Evolutionary conservation across 2,113 vertebrate genomes (phyloP).

Genomic region (Cephalopholis sonnerati): DNA sequence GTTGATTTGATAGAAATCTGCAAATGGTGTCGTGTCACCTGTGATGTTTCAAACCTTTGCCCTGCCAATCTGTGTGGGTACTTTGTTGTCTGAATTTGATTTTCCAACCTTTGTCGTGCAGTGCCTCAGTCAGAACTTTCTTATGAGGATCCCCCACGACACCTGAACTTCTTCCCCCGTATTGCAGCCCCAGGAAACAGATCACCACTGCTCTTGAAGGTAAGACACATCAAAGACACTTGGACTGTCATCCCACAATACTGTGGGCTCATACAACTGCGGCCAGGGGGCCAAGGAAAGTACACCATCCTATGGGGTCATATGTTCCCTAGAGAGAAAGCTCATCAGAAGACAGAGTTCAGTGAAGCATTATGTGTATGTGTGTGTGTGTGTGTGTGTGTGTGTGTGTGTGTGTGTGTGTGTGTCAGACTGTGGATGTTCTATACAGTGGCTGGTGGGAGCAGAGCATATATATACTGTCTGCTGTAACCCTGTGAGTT

Average conservation of each 20-base stretch:
- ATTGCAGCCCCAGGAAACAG: neutral
- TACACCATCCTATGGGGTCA: constrained; percentile 18
- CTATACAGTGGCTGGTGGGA: neutral
- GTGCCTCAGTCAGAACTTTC: neutral
- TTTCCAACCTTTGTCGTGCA: neutral
- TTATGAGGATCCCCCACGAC: neutral
- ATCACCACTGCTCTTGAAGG: constrained; percentile 2
- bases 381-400: constrained; percentile 4
- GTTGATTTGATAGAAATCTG: neutral
- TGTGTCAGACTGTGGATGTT: neutral
- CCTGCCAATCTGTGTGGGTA: neutral
- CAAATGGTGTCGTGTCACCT: neutral
- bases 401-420: constrained; percentile 1
- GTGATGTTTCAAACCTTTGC: neutral
- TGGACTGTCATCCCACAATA: constrained; percentile 9
- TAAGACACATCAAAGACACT: constrained; percentile 28
- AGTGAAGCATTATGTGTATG: neutral
- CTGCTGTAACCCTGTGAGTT: neutral
- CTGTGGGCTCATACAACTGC: neutral
- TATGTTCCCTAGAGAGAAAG: constrained; percentile 1
- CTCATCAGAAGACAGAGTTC: constrained; percentile 16
- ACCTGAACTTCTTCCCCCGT: neutral
- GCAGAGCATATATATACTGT: neutral
- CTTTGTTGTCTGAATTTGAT: neutral
- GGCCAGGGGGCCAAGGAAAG: constrained; percentile 11